phyloP scores from a whole-genome alignment of 2,888 invertebrate genomes.

The Andrena praecox region DNA sequence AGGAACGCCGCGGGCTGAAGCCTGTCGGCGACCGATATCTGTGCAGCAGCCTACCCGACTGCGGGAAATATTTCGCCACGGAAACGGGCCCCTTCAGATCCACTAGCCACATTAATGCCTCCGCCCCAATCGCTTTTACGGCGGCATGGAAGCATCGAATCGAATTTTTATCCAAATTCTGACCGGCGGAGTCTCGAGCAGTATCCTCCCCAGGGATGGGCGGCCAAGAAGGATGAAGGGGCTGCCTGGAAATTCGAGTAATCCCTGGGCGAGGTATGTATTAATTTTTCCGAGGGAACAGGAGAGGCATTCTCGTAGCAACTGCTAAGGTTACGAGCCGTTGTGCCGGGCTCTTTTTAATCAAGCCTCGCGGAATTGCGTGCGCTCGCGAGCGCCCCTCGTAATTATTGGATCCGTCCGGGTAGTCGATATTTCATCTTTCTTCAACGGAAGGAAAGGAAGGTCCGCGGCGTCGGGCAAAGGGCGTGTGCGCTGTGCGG shows the following conservation, averaged over 20 bases:
- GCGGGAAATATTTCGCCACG: too few relatives aligned
- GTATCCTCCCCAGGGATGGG: too few relatives aligned
- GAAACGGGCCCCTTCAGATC: too few relatives aligned
- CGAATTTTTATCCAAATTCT: too few relatives aligned
- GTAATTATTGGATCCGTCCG: constrained; percentile 71
- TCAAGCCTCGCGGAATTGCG: constrained; percentile 66
- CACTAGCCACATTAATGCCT: too few relatives aligned
- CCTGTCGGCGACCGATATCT: too few relatives aligned
- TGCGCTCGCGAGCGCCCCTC: constrained; percentile 29
- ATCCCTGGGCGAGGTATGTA: constrained; percentile 27
- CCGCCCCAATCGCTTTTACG: too few relatives aligned
- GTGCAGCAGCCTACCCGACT: too few relatives aligned
- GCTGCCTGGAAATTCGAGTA: background rate
- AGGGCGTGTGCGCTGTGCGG: background rate
- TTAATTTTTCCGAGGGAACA: constrained; percentile 35
- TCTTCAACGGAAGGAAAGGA: constrained; percentile 35
- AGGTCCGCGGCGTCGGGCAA: background rate
- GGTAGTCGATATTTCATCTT: constrained; percentile 66
- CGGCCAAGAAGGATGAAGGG: too few relatives aligned
- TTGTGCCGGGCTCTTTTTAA: constrained; percentile 66
- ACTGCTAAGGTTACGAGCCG: constrained; percentile 52
- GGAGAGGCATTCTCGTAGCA: constrained; percentile 36
- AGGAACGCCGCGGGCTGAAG: too few relatives aligned
- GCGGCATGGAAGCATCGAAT: too few relatives aligned
- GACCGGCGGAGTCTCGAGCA: too few relatives aligned